Conservation (phyloP, 2,888 invertebrate species). For the Agonopterix subpropinquella region DNA sequence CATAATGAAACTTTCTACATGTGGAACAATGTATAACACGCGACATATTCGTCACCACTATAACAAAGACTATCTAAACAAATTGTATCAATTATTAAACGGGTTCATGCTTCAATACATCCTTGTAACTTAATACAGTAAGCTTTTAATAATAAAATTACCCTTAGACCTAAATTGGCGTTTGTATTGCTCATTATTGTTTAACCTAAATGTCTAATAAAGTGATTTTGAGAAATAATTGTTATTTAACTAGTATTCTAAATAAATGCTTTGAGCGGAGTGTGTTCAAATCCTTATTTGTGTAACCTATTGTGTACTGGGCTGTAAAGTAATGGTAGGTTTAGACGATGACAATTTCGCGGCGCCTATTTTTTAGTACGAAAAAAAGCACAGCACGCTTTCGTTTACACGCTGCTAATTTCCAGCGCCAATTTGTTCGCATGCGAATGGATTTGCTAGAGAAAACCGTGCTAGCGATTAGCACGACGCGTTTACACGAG, state of each 20-base stretch:
- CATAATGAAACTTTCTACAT: slow-evolving; percentile 20
- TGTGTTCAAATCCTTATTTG: too few species aligned
- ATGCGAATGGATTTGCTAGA: too few species aligned
- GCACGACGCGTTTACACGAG: too few species aligned
- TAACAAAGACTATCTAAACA: slow-evolving; percentile 32
- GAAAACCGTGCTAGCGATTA: too few species aligned
- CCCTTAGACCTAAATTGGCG: slow-evolving; percentile 63
- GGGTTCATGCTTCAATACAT: not conserved
- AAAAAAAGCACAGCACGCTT: too few species aligned
- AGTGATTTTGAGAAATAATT: not conserved
- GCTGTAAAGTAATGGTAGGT: too few species aligned
- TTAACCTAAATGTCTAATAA: slow-evolving; percentile 1
- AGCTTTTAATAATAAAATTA: slow-evolving; percentile 39
- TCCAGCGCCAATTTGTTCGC: too few species aligned
- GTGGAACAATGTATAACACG: slow-evolving; percentile 35
- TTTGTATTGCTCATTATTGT: slow-evolving; percentile 58
- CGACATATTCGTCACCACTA: slow-evolving; percentile 30
- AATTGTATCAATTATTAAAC: slow-evolving; percentile 17
- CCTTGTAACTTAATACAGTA: slow-evolving; percentile 10
- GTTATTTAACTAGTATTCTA: not conserved
- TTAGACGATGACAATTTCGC: too few species aligned
- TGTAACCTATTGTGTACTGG: too few species aligned
- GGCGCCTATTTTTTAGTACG: too few species aligned
- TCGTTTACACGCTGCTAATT: too few species aligned
- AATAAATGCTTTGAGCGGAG: too few species aligned